A percentile compares a stretch with the other conserved stretches of the same genome.
These are phyloP conservation scores for Atlantisia rogersi DNA, from an alignment of 2,113 vertebrate genomes.

Conservation along the genomic window DNA sequence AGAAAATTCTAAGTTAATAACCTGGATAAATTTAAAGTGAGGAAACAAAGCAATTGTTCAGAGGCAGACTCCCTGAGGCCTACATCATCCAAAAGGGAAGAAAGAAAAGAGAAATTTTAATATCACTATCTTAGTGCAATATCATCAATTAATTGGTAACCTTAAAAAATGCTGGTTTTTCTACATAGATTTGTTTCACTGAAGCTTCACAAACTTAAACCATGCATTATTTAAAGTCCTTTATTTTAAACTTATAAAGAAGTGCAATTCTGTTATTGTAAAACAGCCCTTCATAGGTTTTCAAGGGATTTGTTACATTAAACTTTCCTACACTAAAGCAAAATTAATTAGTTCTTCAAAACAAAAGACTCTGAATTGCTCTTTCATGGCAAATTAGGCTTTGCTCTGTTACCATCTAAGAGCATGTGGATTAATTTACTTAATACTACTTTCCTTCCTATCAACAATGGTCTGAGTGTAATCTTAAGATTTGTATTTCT, in stretches of 20 bases:
- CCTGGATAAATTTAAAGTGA: background rate
- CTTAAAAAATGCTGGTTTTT: background rate
- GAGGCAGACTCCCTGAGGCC: background rate
- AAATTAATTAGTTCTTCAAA: conserved; percentile 45
- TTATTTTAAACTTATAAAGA: background rate
- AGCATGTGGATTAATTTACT: conserved; percentile 9
- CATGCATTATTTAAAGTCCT: background rate
- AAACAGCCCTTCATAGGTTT: background rate
- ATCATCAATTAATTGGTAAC: background rate
- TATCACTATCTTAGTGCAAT: background rate
- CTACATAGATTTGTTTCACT: background rate
- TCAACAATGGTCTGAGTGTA: background rate
- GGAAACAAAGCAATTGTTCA: background rate
- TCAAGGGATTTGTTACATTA: conserved; percentile 10
- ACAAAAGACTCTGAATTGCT: background rate
- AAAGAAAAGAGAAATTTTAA: background rate
- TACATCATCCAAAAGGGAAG: background rate
- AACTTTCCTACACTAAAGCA: background rate
- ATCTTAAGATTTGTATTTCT: background rate
- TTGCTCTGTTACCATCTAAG: background rate
- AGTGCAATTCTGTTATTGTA: background rate
- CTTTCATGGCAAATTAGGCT: conserved; percentile 37
- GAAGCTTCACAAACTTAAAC: background rate
- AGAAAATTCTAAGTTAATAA: background rate
- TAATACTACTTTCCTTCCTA: background rate